Percentiles rank a stretch among this genome's conserved stretches.
Evolutionary conservation across 2,113 vertebrate species (phyloP).

Genomic region (Saimiri boliviensis): DNA sequence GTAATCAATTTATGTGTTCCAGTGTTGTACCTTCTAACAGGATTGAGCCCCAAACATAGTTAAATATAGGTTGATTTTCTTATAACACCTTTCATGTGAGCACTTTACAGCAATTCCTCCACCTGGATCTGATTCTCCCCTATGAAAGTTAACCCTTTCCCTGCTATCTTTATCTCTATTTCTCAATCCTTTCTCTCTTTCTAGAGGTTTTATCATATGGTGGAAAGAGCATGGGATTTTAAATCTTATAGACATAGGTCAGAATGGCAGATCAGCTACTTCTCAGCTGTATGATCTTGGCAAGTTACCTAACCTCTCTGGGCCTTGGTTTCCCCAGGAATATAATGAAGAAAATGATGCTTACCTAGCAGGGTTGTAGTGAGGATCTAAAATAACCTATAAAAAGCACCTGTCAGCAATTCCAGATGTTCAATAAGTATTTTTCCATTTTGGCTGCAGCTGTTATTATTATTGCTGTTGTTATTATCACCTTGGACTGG

Average conservation of each 20-base stretch:
- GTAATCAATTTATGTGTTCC: neutral
- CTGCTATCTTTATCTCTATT: neutral
- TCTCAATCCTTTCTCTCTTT: neutral
- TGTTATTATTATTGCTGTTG: neutral
- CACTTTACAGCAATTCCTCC: neutral
- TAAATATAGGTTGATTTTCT: slow-evolving; percentile 17
- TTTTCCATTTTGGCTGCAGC: neutral
- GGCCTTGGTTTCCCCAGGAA: neutral
- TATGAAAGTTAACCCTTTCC: neutral
- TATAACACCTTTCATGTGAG: neutral
- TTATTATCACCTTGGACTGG: neutral
- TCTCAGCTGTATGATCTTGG: neutral
- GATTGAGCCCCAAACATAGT: neutral
- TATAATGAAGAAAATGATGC: neutral
- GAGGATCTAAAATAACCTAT: neutral
- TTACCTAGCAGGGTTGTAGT: neutral
- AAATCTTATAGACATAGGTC: neutral
- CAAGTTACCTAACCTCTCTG: neutral
- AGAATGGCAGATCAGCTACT: neutral
- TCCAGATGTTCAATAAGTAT: neutral
- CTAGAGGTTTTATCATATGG: neutral
- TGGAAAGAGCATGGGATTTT: neutral
- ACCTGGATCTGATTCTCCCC: neutral
- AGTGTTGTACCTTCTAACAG: neutral
- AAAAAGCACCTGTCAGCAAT: neutral